Base-by-base conservation (phyloP, 1,140 invertebrate species). In the Helicoverpa armigera region DNA sequence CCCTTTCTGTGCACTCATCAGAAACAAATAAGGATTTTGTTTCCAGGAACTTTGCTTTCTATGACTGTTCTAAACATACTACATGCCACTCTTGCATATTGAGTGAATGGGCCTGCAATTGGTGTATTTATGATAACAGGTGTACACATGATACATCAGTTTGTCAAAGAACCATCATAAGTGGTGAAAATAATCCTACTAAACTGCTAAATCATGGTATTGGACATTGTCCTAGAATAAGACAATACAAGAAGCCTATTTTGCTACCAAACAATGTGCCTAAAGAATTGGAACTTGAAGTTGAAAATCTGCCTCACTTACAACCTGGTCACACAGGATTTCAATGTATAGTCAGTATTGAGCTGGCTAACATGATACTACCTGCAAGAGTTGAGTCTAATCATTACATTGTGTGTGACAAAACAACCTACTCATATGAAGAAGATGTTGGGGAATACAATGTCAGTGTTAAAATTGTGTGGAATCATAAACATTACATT, bases 11-110 rank as follows among this genome's bases (percentile, higher is more conserved):
- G 2, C 96, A 98, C 18, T 98, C 98, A 12, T 98, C 98, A 16
- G 98, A 99, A 95, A 99, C 98, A 4, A 98, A 99, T 90, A 98
- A 98, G 89, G 98, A 99, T 93, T 99, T 99, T 95, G 98, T 99
- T 3, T 98, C 98, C 2, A 96, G 97, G 70, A 97, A 97, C 92
- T 99, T 99, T 94, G 98, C 98, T 13, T 99, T 98, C 91, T 99
- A 98, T 93, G 98, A 99, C 94, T 99, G 99, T 91, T 97, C 97
- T 9, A 96, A 97, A 78, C 98, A 99, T 91, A 97, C 95, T 12
- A 98, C 97, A 85, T 99, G 98, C 92, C 96, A 97, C 60, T 96
- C 97, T 51, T 99, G 98, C 93, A 98, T 99, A 4, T 97, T 96
- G 86, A 98, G 98, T 74, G 97, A 98, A 84, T 99, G 98, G 98